Evolutionary conservation across 2,888 invertebrate genomes (phyloP), one percentile per base, ranked within the genome.

Genomic region (Meghimatium bilineatum): DNA sequence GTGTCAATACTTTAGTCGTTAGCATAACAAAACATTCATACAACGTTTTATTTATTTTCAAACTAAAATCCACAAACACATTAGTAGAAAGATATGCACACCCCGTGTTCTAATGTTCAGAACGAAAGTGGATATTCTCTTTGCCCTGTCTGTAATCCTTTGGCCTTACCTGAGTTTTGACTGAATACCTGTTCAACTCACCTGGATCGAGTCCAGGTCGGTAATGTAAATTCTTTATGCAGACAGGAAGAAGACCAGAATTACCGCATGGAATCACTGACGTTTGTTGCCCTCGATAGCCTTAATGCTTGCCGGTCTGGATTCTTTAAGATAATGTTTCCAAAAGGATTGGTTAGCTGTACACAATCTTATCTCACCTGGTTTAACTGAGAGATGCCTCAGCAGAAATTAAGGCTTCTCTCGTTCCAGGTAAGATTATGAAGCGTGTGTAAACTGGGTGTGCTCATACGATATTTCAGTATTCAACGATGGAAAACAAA

Each of bases 161-260:
- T 38, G 36, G 38, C 38, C 26, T 2, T 20, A 38, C 38, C 26
- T 26, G 71, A 71, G 38, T 71, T 71, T 71, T 71, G 71, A 71
- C 71, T 71, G 71, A 36, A 71, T 71, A n/a, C 71, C 71, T 71
- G 36, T 38, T 6, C 38, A 38, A 38, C 71, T 71, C 71, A 38
- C 71, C 36, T 71, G 71, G 71, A 36, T 26, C 38, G 38, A 38
- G 6, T 71, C 71, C 71, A 75, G 44, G 23, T 63, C 26, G 63
- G 63, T 6, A 29, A 23, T 32, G 20, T 12, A 10, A 67, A 34
- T 67, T n/a, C 52, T 26, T 69, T 26, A n/a, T 34, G 34, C 32
- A 14, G 66, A 17, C 8, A 6, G 20, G 23, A 66, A 63, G 14
- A 63, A 26, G 12, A n/a, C n/a, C 26, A n/a, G 60, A n/a, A 12